Conservation (phyloP, 2,113 vertebrate genomes). For the Sphaerodactylus townsendi region DNA sequence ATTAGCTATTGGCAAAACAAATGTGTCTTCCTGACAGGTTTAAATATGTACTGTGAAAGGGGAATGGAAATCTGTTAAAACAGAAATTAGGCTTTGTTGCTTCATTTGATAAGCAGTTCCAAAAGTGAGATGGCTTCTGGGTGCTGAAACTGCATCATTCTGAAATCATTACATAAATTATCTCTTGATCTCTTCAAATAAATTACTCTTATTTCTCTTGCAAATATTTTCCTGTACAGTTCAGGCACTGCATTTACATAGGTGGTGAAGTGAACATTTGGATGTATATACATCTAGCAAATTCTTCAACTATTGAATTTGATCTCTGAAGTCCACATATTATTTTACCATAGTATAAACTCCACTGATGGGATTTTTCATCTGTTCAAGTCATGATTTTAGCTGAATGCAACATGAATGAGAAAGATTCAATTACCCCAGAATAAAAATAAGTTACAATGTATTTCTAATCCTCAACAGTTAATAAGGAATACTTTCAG, state of each 20-base stretch:
- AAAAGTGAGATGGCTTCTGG: background rate
- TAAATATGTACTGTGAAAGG: constrained; percentile 36
- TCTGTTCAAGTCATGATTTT: background rate
- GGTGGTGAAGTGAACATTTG: background rate
- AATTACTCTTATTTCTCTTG: constrained; percentile 16
- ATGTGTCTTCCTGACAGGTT: constrained; percentile 29
- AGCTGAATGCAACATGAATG: background rate
- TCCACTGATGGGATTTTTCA: background rate
- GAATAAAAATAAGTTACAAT: background rate
- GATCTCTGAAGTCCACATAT: background rate
- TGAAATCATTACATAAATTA: constrained; percentile 15
- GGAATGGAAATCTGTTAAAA: constrained; percentile 30
- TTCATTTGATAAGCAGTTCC: constrained; percentile 17
- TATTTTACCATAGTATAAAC: background rate
- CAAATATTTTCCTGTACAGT: background rate
- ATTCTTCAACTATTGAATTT: background rate
- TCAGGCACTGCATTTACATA: background rate
- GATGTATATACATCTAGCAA: background rate
- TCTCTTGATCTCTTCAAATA: constrained; percentile 15
- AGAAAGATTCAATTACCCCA: background rate
- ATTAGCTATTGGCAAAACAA: constrained; percentile 35
- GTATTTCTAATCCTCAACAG: background rate
- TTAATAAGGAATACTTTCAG: background rate
- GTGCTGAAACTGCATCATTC: constrained; percentile 10
- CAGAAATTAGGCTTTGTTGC: constrained; percentile 20